Conservation (phyloP, 2,113 vertebrate genomes). For the Synodontis membranacea region DNA sequence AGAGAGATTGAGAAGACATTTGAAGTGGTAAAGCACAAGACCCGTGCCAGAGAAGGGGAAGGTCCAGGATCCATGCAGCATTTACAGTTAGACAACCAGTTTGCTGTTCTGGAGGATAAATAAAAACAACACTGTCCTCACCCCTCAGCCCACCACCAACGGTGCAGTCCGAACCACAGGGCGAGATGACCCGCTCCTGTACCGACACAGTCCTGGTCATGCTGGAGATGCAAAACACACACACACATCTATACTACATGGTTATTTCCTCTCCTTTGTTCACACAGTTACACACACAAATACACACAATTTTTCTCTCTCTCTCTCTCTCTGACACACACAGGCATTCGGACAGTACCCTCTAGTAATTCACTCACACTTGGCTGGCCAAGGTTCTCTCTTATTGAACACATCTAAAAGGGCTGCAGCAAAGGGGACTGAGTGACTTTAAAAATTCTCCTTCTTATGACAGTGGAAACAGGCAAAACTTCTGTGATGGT, state of each 20-base stretch:
- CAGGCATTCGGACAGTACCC: slow-evolving; percentile 43
- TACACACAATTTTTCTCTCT: neutral
- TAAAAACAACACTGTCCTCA: slow-evolving; percentile 75
- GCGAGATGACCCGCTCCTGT: slow-evolving; percentile 80
- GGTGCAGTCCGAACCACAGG: slow-evolving; percentile 76
- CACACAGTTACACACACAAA: neutral
- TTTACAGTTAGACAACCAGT: slow-evolving; percentile 97
- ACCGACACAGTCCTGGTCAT: slow-evolving; percentile 51
- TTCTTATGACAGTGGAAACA: slow-evolving; percentile 55
- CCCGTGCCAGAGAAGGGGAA: slow-evolving; percentile 89
- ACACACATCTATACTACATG: slow-evolving; percentile 24
- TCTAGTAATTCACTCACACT: slow-evolving; percentile 45
- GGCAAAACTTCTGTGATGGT: slow-evolving; percentile 63
- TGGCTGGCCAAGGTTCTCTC: slow-evolving; percentile 73
- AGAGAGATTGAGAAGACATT: slow-evolving; percentile 99
- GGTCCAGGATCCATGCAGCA: slow-evolving; percentile 81
- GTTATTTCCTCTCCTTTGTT: neutral
- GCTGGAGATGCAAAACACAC: slow-evolving; percentile 46
- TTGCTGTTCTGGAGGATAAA: slow-evolving; percentile 93
- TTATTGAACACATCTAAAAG: slow-evolving; percentile 66
- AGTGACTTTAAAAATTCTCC: slow-evolving; percentile 59
- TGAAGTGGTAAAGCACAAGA: slow-evolving; percentile 97
- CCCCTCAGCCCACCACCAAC: slow-evolving; percentile 72
- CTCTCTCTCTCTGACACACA: neutral
- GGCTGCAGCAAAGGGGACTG: slow-evolving; percentile 63